Evolutionary conservation across 1,140 invertebrate species (phyloP).

Genomic region (Solenopsis invicta): DNA sequence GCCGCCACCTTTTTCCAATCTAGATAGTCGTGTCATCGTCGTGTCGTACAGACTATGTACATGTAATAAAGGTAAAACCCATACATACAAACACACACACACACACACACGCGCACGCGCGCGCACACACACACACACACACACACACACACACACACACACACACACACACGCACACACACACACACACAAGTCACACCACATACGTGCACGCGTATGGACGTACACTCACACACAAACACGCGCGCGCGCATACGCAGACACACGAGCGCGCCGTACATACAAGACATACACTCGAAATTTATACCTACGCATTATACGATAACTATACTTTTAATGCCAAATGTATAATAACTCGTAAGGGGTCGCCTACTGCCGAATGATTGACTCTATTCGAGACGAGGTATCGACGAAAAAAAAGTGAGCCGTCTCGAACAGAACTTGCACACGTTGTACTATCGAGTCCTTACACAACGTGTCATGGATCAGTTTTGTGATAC

Average conservation of each 20-base stretch:
- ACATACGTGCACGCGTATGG: constrained; percentile 9
- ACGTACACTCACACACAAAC: constrained; percentile 16
- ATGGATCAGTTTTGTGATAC: constrained; percentile 41
- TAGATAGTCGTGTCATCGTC: constrained; percentile 82
- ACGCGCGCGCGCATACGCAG: not conserved
- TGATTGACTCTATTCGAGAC: constrained; percentile 51
- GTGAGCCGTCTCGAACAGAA: constrained; percentile 46
- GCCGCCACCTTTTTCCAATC: constrained; percentile 78
- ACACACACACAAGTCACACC: not conserved
- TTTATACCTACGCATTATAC: constrained; percentile 86
- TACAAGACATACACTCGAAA: constrained; percentile 67
- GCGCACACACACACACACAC: constrained; percentile 22
- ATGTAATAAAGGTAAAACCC: constrained; percentile 60
- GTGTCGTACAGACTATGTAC: constrained; percentile 64
- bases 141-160: not conserved
- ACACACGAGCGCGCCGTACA: constrained; percentile 27
- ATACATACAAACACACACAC: not conserved
- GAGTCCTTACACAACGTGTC: constrained; percentile 53
- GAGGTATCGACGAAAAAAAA: constrained; percentile 20
- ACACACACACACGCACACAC: not conserved
- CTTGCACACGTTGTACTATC: constrained; percentile 35
- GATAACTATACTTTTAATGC: constrained; percentile 86
- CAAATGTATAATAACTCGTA: constrained; percentile 87
- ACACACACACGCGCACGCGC: constrained; percentile 1
- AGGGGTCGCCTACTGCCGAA: constrained; percentile 64